Base-by-base conservation (phyloP, 1,140 invertebrate genomes). In the Hyphantria cunea region DNA sequence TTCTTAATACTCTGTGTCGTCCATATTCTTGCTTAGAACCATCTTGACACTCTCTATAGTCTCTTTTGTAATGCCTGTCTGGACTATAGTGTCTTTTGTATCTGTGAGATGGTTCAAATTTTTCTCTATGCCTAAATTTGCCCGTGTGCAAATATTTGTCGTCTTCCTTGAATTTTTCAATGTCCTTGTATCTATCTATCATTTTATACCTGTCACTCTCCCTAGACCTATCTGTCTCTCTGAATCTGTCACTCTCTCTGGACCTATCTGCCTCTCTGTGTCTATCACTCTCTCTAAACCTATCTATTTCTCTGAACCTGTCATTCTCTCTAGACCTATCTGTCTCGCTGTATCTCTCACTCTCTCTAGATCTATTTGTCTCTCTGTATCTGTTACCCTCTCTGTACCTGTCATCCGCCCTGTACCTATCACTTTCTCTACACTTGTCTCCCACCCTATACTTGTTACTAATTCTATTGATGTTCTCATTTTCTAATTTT, bases 51-150 rank as follows among this genome's bases (percentile, higher is more conserved):
- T 74, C 72, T 53, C 47, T 61, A 42, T 42, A 17, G 3, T 13
- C 33, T 50, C 62, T 51, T 48, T 64, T 59, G 33, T 55, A 44
- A 41, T 51, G 42, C 68, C 59, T 75, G 13, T 82, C 73, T 48
- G 77, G 72, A 54, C 73, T 80, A 7, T 49, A 52, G 48, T 72
- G 32, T 54, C 61, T 72, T 34, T 65, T 74, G 14, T 64, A 48
- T 61, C 59, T 77, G 33, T 66, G 42, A 50, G 41, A 49, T 58
- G 52, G 32, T 10, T 82, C 74, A 70, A 70, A 71, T 60, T 61
- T 81, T 25, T 78, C 72, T 52, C 66, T 68, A 32, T 32, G 63
- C 41, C 52, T 70, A 50, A 72, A 53, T 67, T 53, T 68, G 51
- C 8, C 34, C 3, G 3, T 10, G 2, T 37, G 8, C 11, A 8